A percentile compares a stretch with the other conserved stretches of the same genome.
Evolutionary conservation across 2,113 vertebrate species (phyloP).

Genomic region (Phyllopteryx taeniolatus): DNA sequence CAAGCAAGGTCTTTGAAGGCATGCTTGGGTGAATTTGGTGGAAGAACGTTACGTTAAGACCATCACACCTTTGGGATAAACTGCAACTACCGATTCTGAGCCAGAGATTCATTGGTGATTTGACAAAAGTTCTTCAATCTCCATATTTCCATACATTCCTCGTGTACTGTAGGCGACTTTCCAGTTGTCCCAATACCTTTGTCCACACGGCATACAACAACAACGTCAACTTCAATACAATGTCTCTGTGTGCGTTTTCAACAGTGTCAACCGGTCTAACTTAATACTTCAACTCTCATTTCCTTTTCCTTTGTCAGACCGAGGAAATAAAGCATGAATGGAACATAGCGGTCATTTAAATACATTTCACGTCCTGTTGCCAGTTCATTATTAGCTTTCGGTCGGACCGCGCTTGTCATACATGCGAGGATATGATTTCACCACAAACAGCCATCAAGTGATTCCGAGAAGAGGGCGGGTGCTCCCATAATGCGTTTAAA

Average conservation of each 20-base stretch:
- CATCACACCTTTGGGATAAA: no score
- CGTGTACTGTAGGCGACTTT: neutral
- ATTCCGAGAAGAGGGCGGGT: conserved; percentile 62
- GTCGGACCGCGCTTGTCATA: conserved; percentile 54
- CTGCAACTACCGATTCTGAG: no score
- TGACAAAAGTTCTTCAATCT: neutral
- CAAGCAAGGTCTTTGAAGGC: no score
- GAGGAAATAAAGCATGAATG: conserved; percentile 54
- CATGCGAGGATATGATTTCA: conserved; percentile 60
- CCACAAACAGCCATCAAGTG: conserved; percentile 63
- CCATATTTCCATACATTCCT: neutral
- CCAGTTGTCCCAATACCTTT: neutral
- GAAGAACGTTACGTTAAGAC: no score
- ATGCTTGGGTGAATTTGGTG: no score
- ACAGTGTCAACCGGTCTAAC: conserved; percentile 43
- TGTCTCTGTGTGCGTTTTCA: conserved; percentile 28
- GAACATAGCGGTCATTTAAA: conserved; percentile 56
- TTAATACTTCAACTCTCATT: conserved; percentile 58
- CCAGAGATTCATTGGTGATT: no score
- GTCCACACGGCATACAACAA: neutral
- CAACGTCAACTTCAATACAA: conserved; percentile 25
- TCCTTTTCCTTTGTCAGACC: conserved; percentile 48
- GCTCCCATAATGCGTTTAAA: conserved; percentile 46
- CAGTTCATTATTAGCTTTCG: conserved; percentile 62
- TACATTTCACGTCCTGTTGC: conserved; percentile 43